A percentile compares a stretch with the other conserved stretches of the same genome.
Evolutionary conservation across 2,797 vertebrate genomes (phyloP).

Genomic region (Kryptopterus vitreolus): DNA sequence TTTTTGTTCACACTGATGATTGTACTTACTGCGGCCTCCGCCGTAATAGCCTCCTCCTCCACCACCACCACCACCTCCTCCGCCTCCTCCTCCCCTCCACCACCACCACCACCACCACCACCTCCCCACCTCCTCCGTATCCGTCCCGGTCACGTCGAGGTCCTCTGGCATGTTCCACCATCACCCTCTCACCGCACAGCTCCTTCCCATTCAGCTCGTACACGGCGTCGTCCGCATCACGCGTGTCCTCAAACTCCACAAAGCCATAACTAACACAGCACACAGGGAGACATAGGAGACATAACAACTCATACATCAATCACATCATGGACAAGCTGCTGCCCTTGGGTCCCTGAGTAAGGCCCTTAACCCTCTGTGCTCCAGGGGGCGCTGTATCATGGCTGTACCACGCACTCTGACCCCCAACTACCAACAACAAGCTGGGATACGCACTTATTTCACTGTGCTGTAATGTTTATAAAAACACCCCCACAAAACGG

Average conservation of each 20-base stretch:
- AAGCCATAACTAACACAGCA: slow-evolving; percentile 77
- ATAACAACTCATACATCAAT: neutral
- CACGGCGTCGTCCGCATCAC: slow-evolving; percentile 84
- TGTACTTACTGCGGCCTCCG: slow-evolving; percentile 88
- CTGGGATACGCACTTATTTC: no score
- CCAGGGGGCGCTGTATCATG: no score
- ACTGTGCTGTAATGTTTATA: no score
- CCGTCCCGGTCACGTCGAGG: slow-evolving; percentile 77
- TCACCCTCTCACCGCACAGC: slow-evolving; percentile 83
- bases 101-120: slow-evolving; percentile 57
- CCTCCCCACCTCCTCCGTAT: slow-evolving; percentile 60
- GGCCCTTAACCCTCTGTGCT: no score
- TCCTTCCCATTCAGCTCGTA: slow-evolving; percentile 87
- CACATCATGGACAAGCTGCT: no score
- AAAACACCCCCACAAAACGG: no score
- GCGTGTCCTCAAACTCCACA: slow-evolving; percentile 87
- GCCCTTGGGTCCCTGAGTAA: no score
- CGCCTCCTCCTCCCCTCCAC: slow-evolving; percentile 62
- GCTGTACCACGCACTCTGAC: no score
- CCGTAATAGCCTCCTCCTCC: slow-evolving; percentile 62
- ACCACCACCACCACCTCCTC: slow-evolving; percentile 50
- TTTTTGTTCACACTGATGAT: neutral
- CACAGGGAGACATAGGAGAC: neutral
- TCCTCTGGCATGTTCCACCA: slow-evolving; percentile 84
- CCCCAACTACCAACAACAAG: no score